Evolutionary conservation across 2,113 vertebrate genomes (phyloP).

Genomic region (Gavialis gangeticus): DNA sequence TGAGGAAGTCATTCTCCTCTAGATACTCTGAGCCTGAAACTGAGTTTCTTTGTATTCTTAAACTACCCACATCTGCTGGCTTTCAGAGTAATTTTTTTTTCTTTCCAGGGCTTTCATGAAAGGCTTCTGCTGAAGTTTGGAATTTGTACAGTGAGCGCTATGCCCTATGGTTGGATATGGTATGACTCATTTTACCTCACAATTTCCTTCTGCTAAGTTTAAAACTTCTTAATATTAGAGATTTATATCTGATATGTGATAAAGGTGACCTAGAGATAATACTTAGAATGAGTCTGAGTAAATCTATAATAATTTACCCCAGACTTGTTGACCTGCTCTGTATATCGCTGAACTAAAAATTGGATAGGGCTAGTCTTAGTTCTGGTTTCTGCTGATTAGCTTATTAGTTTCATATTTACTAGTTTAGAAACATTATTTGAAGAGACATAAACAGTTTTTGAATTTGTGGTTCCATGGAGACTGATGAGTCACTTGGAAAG

Average conservation of each 20-base stretch:
- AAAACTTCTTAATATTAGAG: not conserved
- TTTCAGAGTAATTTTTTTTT: not conserved
- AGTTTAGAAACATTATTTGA: not conserved
- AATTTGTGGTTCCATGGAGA: not conserved
- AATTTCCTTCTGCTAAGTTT: not conserved
- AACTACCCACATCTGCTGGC: not conserved
- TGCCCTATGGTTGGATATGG: too few species aligned
- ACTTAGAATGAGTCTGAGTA: not conserved
- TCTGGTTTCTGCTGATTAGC: not conserved
- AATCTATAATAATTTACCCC: not conserved
- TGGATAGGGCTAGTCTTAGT: not conserved
- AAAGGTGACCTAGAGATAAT: not conserved
- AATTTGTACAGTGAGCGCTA: not conserved
- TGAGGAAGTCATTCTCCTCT: not conserved
- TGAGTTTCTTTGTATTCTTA: not conserved
- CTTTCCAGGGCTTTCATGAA: not conserved
- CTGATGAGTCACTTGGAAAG: not conserved
- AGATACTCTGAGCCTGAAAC: not conserved
- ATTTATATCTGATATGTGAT: not conserved
- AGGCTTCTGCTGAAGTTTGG: not conserved
- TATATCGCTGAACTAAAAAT: not conserved
- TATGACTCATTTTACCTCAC: not conserved
- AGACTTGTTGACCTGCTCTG: not conserved
- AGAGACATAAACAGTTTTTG: not conserved
- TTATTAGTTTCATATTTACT: not conserved